Base-by-base conservation (phyloP, 2,888 invertebrate genomes). In the Catocala nupta region DNA sequence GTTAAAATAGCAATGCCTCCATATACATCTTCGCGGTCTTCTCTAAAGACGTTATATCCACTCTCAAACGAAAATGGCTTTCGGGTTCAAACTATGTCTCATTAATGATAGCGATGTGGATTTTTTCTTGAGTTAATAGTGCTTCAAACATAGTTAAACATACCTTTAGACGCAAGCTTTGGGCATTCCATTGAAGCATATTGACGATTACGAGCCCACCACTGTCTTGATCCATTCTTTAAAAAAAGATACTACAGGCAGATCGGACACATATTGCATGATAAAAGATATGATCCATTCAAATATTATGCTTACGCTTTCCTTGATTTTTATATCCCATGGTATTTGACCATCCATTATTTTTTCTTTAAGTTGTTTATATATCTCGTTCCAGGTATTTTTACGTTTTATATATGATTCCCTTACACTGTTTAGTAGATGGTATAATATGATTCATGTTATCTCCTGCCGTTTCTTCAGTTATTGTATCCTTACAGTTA, bases 161-260 rank as follows among this genome's bases (percentile, higher is more conserved):
- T 9, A 49, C n/a, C 44, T 57, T 57, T 7, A 50, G 57, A 5
- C 43, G n/a, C 3, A 57, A 9, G 44, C 43, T 43, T 12, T 34
- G 57, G n/a, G 43, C 5, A n/a, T 57, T 57, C 57, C 57, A 57
- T 44, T 57, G 57, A 9, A 57, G 3, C 12, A 57, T 50, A 33
- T 57, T 50, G 4, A 10, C 5, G 12, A 11, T 6, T 36, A 7
- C 5, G 34, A 10, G 2, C 6, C 7, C 9, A 13, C 6, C 12
- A 51, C 5, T 33, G 5, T 2, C 7, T 12, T 34, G 33, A 57
- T 25, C 45, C 34, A 57, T 50, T 50, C 6, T 8, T 33, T 13
- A 42, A 50, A 25, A 8, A 12, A 9, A 48, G 0, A 48, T 25
- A 25, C 4, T 25, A 25, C 25, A 25, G 9, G 47, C 4, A 47